Evolutionary conservation across 2,113 vertebrate genomes (phyloP).

Genomic region (Glaucidium brasilianum): DNA sequence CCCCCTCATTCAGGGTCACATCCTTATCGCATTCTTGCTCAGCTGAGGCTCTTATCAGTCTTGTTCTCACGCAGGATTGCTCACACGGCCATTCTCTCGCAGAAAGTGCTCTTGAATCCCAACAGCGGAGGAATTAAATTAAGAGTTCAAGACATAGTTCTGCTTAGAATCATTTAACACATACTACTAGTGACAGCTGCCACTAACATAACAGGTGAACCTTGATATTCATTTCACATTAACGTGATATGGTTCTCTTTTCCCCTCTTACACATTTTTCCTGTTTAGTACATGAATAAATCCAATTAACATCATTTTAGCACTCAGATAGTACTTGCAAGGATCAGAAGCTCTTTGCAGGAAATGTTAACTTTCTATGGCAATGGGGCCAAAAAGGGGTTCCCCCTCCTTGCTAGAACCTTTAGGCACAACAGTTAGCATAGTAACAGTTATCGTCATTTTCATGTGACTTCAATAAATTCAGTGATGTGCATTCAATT

Average conservation of each 20-base stretch:
- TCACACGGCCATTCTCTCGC: too few relatives aligned
- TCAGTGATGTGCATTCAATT: neutral
- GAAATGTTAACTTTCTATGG: neutral
- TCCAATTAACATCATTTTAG: neutral
- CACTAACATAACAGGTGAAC: neutral
- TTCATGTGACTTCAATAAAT: neutral
- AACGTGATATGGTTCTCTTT: neutral
- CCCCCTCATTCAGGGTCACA: too few relatives aligned
- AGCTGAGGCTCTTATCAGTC: too few relatives aligned
- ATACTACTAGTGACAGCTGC: neutral
- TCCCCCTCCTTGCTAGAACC: neutral
- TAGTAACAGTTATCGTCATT: neutral
- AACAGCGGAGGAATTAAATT: neutral
- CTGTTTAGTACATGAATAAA: neutral
- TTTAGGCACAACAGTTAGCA: neutral
- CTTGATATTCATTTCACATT: neutral
- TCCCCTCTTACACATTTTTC: neutral
- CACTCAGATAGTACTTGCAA: neutral
- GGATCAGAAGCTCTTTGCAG: neutral
- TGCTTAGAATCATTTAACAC: neutral
- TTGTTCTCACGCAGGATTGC: too few relatives aligned
- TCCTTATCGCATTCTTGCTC: too few relatives aligned
- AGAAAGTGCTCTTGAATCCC: too few relatives aligned
- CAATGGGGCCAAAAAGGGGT: neutral
- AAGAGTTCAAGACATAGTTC: neutral